Conservation (phyloP, 2,888 invertebrate genomes). For the Orchesella flavescens region DNA sequence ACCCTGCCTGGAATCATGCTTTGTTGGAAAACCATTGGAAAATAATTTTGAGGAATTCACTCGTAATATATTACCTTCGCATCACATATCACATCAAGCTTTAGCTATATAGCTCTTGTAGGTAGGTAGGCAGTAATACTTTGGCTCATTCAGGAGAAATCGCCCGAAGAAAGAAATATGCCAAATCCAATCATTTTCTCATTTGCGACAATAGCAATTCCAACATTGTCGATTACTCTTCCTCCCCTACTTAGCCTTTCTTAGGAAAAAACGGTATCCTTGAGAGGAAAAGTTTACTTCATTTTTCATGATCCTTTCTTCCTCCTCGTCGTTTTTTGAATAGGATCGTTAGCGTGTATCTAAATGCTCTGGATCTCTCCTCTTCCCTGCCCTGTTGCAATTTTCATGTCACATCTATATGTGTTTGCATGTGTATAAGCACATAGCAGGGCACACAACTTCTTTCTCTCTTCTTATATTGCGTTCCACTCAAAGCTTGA, state of each 20-base stretch:
- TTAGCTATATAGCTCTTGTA: too few species aligned
- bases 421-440: background rate
- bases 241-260: background rate
- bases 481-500: background rate
- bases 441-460: background rate
- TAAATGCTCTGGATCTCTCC: slow-evolving; percentile 4
- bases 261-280: slow-evolving; percentile 1
- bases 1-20: too few species aligned
- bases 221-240: slow-evolving; percentile 35
- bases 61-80: too few species aligned
- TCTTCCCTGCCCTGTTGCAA: background rate
- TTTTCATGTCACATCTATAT: slow-evolving; percentile 34
- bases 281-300: slow-evolving; percentile 25
- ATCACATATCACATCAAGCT: too few species aligned
- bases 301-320: slow-evolving; percentile 40
- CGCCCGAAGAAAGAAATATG: too few species aligned
- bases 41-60: background rate
- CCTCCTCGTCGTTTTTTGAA: slow-evolving; percentile 17
- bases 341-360: slow-evolving; percentile 38
- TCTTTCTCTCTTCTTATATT: background rate
- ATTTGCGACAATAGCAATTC: slow-evolving; percentile 34
- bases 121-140: too few species aligned
- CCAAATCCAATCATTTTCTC: slow-evolving; percentile 37
- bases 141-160: too few species aligned
- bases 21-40: background rate